These are phyloP conservation scores for Pogonocichla stellata DNA, from an alignment of 2,113 vertebrate species.

Conservation along the genomic window DNA sequence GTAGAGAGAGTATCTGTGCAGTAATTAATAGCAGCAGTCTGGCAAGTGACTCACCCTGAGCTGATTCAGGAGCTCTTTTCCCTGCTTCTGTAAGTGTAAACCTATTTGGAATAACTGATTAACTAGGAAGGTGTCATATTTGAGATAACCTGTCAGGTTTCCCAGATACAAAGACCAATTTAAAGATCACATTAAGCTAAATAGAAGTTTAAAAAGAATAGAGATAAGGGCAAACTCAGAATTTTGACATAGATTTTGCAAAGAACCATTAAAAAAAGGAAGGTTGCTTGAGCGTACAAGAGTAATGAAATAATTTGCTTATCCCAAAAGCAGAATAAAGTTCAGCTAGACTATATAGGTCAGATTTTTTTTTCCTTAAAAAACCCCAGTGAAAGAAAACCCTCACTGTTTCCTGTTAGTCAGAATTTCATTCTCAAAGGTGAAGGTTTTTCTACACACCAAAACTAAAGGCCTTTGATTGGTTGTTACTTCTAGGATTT, in stretches of 20 bases:
- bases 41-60: constrained; percentile 3
- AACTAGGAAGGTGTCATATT: background rate
- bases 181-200: background rate
- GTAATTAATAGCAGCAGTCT: background rate
- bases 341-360: background rate
- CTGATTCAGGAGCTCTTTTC: background rate
- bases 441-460: background rate
- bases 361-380: background rate
- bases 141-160: background rate
- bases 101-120: background rate
- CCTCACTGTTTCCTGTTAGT: background rate
- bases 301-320: background rate
- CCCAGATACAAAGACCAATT: background rate
- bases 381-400: background rate
- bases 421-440: background rate
- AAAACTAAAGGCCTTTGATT: background rate
- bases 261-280: background rate
- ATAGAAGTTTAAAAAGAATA: background rate
- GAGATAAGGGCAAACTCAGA: background rate
- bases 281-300: background rate
- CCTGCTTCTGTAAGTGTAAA: background rate
- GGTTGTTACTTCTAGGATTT: background rate
- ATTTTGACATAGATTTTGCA: background rate
- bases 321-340: background rate
- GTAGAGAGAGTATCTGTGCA: background rate